phyloP scores from a whole-genome alignment of 2,113 vertebrate genomes.

The Pleuronectes platessa region DNA sequence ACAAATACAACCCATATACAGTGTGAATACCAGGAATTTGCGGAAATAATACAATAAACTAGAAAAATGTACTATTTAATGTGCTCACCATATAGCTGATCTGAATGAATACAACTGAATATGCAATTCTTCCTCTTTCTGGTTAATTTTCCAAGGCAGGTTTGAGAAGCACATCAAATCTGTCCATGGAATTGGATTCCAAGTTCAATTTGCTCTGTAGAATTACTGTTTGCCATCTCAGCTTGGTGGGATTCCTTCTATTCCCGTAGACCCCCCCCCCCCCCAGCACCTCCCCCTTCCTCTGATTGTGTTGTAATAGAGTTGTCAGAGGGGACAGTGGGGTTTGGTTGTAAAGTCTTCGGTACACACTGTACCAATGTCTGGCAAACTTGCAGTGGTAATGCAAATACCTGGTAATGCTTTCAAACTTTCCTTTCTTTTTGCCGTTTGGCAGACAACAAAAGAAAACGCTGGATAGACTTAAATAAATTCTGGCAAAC shows the following conservation, averaged over 20 bases:
- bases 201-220: slow-evolving; percentile 66
- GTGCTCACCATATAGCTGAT: background rate
- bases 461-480: background rate
- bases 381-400: slow-evolving; percentile 6
- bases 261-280: background rate
- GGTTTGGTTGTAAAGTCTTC: slow-evolving; percentile 37
- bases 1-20: slow-evolving; percentile 1
- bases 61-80: background rate
- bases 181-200: slow-evolving; percentile 65
- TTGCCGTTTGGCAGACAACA: background rate
- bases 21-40: background rate
- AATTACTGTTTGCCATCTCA: slow-evolving; percentile 63
- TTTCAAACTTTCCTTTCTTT: background rate
- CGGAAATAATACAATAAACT: slow-evolving; percentile 28
- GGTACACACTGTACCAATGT: slow-evolving; percentile 26
- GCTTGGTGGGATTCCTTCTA: slow-evolving; percentile 46
- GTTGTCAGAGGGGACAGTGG: slow-evolving; percentile 47
- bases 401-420: slow-evolving; percentile 16
- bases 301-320: slow-evolving; percentile 54
- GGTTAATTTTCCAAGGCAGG: slow-evolving; percentile 43
- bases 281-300: background rate
- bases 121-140: slow-evolving; percentile 23
- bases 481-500: background rate
- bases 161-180: slow-evolving; percentile 53
- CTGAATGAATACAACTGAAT: slow-evolving; percentile 16